phyloP scores from a whole-genome alignment of 2,113 vertebrate species.

The Odontophorus gujanensis region DNA sequence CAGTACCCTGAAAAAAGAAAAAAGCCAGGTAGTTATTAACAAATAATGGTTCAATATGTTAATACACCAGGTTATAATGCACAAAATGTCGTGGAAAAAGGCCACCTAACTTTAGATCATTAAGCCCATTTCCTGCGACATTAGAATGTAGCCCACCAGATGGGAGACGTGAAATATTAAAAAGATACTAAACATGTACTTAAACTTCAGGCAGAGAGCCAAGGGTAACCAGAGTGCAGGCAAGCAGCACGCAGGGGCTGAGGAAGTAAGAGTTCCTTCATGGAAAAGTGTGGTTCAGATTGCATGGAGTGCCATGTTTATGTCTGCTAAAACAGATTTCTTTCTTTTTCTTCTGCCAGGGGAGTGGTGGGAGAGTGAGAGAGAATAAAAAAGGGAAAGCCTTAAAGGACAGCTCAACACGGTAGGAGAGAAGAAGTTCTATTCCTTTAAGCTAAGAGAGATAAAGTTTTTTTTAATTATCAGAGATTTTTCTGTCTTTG shows the following conservation, averaged over 20 bases:
- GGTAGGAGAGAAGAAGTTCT: neutral
- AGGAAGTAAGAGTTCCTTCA: neutral
- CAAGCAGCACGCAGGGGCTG: neutral
- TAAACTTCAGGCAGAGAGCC: constrained; percentile 7
- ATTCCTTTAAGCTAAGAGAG: constrained; percentile 8
- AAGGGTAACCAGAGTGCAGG: neutral
- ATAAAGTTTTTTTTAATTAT: constrained; percentile 19
- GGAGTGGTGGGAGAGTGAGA: neutral
- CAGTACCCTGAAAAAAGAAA: neutral
- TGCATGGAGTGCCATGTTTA: neutral
- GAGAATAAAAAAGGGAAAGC: neutral
- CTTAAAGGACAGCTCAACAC: neutral
- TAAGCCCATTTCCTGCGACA: constrained; percentile 27
- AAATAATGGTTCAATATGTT: neutral
- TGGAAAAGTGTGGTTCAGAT: neutral
- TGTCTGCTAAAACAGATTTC: neutral
- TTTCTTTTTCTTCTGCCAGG: neutral
- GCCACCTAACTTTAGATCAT: constrained; percentile 1
- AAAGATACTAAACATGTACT: constrained; percentile 14
- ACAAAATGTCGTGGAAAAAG: neutral
- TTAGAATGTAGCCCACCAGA: constrained; percentile 5
- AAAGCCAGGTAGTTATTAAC: neutral
- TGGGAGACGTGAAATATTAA: constrained; percentile 40
- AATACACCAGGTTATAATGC: neutral
- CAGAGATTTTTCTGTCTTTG: constrained; percentile 33